These are phyloP conservation scores for Sebastiscus albofasciatus DNA, from an alignment of 2,797 vertebrate genomes.

Conservation along the genomic window DNA sequence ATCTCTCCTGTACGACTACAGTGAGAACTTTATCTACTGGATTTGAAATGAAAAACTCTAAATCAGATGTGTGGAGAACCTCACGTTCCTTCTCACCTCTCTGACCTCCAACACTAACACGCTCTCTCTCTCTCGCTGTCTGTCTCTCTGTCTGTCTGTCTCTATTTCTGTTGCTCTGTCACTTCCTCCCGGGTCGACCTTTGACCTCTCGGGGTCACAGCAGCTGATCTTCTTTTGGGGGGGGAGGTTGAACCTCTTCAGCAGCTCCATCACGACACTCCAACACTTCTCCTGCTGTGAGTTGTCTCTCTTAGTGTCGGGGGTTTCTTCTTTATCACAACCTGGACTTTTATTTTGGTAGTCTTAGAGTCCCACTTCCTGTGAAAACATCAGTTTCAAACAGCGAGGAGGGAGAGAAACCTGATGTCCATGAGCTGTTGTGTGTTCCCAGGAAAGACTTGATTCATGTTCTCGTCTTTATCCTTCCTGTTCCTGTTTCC, in stretches of 20 bases:
- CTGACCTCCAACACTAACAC: not conserved
- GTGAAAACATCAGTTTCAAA: not conserved
- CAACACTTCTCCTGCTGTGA: not conserved
- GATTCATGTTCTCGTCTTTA: conserved; percentile 48
- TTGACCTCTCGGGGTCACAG: conserved; percentile 52
- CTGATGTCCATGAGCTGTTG: not conserved
- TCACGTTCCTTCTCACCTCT: not conserved
- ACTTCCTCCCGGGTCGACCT: conserved; percentile 76
- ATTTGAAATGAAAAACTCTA: not conserved
- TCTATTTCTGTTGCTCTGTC: conserved; percentile 52
- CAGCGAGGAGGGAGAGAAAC: not conserved
- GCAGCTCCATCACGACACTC: not conserved
- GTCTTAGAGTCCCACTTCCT: not conserved
- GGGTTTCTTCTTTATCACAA: not conserved
- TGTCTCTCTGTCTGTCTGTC: too few relatives aligned
- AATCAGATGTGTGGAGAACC: not conserved
- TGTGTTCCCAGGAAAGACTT: conserved; percentile 19
- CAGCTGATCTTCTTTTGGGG: conserved; percentile 53
- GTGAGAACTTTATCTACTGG: not conserved
- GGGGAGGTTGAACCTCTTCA: not conserved
- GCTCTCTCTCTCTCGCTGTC: too few relatives aligned
- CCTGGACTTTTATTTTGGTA: not conserved
- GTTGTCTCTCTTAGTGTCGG: not conserved
- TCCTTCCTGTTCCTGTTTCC: conserved; percentile 55
- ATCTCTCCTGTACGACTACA: not conserved